Evolutionary conservation across 1,140 invertebrate genomes (phyloP).

Genomic region (Rhagoletis pomonella): DNA sequence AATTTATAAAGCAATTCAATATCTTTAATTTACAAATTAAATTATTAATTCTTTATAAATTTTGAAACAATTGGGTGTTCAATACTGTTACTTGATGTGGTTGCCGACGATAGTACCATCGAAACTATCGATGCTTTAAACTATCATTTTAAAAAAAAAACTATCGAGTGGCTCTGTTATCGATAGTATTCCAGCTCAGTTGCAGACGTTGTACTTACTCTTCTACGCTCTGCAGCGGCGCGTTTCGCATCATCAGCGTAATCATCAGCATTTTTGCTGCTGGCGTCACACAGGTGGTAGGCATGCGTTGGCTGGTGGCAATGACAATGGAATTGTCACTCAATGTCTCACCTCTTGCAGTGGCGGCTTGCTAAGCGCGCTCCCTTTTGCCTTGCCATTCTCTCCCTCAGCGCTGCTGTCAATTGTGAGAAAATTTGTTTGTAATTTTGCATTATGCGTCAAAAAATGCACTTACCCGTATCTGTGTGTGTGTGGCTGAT

Average conservation of each 20-base stretch:
- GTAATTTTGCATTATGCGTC: neutral
- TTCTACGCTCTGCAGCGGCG: neutral
- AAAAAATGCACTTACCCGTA: neutral
- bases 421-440: slow-evolving; percentile 3
- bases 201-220: neutral
- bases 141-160: neutral
- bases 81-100: too few species aligned
- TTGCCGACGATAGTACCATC: neutral
- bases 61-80: too few species aligned
- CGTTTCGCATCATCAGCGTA: neutral
- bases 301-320: slow-evolving; percentile 37
- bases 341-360: slow-evolving; percentile 28
- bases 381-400: neutral
- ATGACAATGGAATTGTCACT: slow-evolving; percentile 49
- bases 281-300: slow-evolving; percentile 41
- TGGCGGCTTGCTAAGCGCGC: neutral
- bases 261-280: slow-evolving; percentile 8
- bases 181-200: too few species aligned
- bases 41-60: too few species aligned
- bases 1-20: too few species aligned
- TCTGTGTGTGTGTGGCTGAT: neutral
- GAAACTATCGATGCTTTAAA: neutral
- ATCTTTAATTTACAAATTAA: too few species aligned
- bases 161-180: too few species aligned
- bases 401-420: neutral